phyloP scores from a whole-genome alignment of 2,113 vertebrate species.

The Phrynosoma blainvillii region DNA sequence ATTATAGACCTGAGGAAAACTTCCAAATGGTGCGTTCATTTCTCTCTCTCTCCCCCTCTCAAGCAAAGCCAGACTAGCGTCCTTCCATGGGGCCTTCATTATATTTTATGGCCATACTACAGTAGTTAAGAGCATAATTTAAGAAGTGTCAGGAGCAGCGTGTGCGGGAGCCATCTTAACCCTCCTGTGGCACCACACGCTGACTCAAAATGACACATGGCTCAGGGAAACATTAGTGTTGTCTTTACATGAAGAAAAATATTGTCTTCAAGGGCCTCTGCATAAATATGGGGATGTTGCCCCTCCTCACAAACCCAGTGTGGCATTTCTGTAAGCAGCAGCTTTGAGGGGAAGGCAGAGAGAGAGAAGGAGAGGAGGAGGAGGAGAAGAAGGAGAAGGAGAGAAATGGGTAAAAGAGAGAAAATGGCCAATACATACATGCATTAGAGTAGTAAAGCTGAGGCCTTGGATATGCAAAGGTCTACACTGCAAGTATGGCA shows the following conservation, averaged over 20 bases:
- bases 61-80: constrained; percentile 49
- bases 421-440: not conserved
- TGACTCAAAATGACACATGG: constrained; percentile 5
- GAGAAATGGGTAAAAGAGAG: not conserved
- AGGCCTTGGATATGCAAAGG: not conserved
- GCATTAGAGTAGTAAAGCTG: not conserved
- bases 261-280: constrained; percentile 39
- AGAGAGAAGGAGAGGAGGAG: not conserved
- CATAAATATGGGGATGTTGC: constrained; percentile 45
- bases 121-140: constrained; percentile 75
- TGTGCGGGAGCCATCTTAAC: constrained; percentile 60
- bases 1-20: constrained; percentile 66
- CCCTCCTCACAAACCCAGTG: constrained; percentile 20
- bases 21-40: constrained; percentile 60
- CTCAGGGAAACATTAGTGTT: constrained; percentile 51
- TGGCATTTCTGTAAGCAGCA: not conserved
- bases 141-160: constrained; percentile 58
- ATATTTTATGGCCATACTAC: constrained; percentile 70
- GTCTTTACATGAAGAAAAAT: constrained; percentile 61
- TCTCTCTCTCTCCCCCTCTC: constrained; percentile 54
- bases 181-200: constrained; percentile 43
- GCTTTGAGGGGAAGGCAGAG: not conserved
- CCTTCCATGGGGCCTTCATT: constrained; percentile 64
- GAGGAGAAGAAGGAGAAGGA: too few relatives aligned
- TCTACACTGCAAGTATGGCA: not conserved